Conservation (phyloP, 1,140 invertebrate genomes). For the Ceratina japonica region DNA sequence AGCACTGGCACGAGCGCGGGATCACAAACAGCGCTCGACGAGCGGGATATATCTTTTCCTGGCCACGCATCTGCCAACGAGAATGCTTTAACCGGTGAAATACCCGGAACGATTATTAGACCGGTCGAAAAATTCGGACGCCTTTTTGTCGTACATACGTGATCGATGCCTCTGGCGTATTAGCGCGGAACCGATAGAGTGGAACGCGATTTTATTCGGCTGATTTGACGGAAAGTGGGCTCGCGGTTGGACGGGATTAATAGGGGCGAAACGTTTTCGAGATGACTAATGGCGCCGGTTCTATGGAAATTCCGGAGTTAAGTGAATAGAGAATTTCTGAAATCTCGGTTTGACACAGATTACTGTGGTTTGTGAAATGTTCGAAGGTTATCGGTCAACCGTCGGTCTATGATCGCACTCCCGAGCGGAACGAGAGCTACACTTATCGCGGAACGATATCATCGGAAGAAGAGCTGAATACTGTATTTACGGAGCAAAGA, state of each 20-base stretch:
- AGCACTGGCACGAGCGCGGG: slow-evolving; percentile 8
- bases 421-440: background rate
- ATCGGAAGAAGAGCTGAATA: background rate
- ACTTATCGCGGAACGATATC: background rate
- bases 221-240: too few relatives aligned
- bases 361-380: too few relatives aligned
- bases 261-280: too few relatives aligned
- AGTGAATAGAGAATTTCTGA: too few relatives aligned
- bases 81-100: background rate
- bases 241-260: too few relatives aligned
- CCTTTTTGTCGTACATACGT: background rate
- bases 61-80: background rate
- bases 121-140: background rate
- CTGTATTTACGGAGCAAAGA: background rate
- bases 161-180: background rate
- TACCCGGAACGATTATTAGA: background rate
- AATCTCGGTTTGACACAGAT: too few relatives aligned
- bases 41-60: slow-evolving; percentile 29
- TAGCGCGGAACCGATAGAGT: too few relatives aligned
- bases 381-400: background rate
- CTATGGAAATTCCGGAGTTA: background rate
- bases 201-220: too few relatives aligned
- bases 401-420: background rate
- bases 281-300: too few relatives aligned
- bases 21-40: slow-evolving; percentile 37